Evolutionary conservation across 2,113 vertebrate genomes (phyloP), one percentile per base, ranked within the genome.

Genomic region (Paralichthys olivaceus): DNA sequence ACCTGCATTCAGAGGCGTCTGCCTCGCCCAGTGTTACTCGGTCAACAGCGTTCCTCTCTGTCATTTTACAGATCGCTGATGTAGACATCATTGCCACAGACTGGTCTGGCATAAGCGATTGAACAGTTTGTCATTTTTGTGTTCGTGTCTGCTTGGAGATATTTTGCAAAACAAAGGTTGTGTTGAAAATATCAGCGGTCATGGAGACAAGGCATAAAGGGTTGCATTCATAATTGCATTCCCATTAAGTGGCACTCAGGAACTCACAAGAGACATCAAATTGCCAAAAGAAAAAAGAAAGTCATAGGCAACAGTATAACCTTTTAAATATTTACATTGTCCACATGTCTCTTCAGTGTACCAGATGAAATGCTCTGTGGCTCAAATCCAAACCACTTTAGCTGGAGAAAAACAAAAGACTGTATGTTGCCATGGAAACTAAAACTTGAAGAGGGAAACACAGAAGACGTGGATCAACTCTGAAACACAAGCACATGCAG

Each of bases 391-490:
- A 74, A 69, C 40, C 58, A 77, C 54, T 79, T 79, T 51, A 79
- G 59, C 58, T 54, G 55, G 69, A 75, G 29, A 22, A 57, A 64
- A 51, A 26, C 59, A 23, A 47, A 80, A 75, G n/a, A 65, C 26
- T 19, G 65, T 37, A 28, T 4, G 83, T 90, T 89, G 64, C 87
- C 81, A 87, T 91, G 88, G 90, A 86, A 87, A 91, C 87, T 81
- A 71, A 87, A 81, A 76, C 63, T 62, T 77, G 59, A 64, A 76
- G 53, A 1, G 32, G 51, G 32, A 25, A 77, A 70, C n/a, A 75
- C 32, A 57, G 47, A 78, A 73, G 69, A 84, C 75, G 77, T 26
- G 65, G 58, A 71, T 71, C 49, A 76, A 80, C 28, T 83, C 45
- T 25, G 25, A 68, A 51, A 67, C 29, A 34, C 53, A 63, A 3